Percentiles rank a stretch among this genome's conserved stretches.
These are phyloP conservation scores for Ennomos fuscantarius DNA, from an alignment of 2,888 invertebrate genomes.

Conservation along the genomic window DNA sequence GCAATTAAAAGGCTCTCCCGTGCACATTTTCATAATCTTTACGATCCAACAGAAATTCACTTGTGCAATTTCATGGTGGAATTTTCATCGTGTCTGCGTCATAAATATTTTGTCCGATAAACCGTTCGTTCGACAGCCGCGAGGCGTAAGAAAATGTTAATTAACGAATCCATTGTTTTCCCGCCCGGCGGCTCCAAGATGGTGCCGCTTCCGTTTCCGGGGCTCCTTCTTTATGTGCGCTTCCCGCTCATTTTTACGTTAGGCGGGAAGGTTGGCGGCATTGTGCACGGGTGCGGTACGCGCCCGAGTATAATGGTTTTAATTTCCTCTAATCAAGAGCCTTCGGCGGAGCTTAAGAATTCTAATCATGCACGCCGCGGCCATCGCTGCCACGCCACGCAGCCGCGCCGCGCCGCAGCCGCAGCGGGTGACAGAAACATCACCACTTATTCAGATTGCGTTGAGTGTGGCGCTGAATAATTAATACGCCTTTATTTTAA, in stretches of 20 bases:
- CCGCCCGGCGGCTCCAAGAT: conserved; percentile 86
- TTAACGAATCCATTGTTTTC: conserved; percentile 91
- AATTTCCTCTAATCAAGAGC: conserved; percentile 85
- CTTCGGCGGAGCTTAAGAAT: conserved; percentile 84
- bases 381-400: conserved; percentile 40
- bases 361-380: conserved; percentile 79
- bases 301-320: conserved; percentile 83
- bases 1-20: conserved; percentile 43
- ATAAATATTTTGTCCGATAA: conserved; percentile 86
- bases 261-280: conserved; percentile 69
- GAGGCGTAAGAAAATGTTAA: conserved; percentile 91
- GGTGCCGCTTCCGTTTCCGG: conserved; percentile 85
- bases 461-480: conserved; percentile 84
- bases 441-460: conserved; percentile 85
- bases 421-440: conserved; percentile 82
- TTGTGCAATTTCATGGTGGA: conserved; percentile 74
- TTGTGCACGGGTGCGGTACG: conserved; percentile 70
- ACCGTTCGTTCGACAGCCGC: conserved; percentile 85
- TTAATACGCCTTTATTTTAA: conserved; percentile 82
- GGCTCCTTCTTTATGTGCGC: conserved; percentile 83
- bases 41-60: conserved; percentile 58
- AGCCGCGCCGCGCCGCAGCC: conserved; percentile 45
- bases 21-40: conserved; percentile 55
- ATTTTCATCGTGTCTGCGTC: conserved; percentile 78
- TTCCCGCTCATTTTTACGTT: conserved; percentile 82